phyloP scores from a whole-genome alignment of 2,888 invertebrate genomes.

The Onthophagus sagittarius region DNA sequence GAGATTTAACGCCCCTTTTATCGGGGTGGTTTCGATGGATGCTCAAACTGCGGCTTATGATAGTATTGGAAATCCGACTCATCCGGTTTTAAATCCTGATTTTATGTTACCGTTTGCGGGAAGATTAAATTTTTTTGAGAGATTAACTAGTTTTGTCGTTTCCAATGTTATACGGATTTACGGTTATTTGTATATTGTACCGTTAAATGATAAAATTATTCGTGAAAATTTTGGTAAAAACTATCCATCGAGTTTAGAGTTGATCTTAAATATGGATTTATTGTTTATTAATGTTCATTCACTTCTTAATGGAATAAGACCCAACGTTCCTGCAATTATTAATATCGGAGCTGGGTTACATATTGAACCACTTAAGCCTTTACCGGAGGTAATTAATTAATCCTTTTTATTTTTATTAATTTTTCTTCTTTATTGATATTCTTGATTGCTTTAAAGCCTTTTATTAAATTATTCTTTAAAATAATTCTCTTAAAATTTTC shows the following conservation, averaged over 20 bases:
- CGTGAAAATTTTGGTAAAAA: slow-evolving; percentile 40
- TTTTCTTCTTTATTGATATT: too few species aligned
- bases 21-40: slow-evolving; percentile 27
- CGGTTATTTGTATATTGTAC: slow-evolving; percentile 33
- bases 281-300: slow-evolving; percentile 42
- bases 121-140: slow-evolving; percentile 47
- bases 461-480: too few species aligned
- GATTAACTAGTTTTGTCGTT: slow-evolving; percentile 27
- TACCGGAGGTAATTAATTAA: slow-evolving; percentile 42
- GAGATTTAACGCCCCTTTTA: slow-evolving; percentile 29
- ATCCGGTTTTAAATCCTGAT: slow-evolving; percentile 28
- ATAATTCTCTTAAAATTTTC: too few species aligned
- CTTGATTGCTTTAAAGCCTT: too few species aligned
- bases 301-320: slow-evolving; percentile 37
- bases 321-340: slow-evolving; percentile 39
- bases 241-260: slow-evolving; percentile 39
- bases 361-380: slow-evolving; percentile 35
- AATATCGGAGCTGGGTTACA: slow-evolving; percentile 30
- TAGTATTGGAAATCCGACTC: slow-evolving; percentile 21
- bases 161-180: slow-evolving; percentile 32
- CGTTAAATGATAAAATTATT: slow-evolving; percentile 33
- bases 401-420: too few species aligned
- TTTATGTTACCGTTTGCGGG: slow-evolving; percentile 36
- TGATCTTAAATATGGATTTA: slow-evolving; percentile 40
- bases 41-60: slow-evolving; percentile 15